Evolutionary conservation across 2,113 vertebrate species (phyloP).

Genomic region (Speoplatyrhinus poulsoni): DNA sequence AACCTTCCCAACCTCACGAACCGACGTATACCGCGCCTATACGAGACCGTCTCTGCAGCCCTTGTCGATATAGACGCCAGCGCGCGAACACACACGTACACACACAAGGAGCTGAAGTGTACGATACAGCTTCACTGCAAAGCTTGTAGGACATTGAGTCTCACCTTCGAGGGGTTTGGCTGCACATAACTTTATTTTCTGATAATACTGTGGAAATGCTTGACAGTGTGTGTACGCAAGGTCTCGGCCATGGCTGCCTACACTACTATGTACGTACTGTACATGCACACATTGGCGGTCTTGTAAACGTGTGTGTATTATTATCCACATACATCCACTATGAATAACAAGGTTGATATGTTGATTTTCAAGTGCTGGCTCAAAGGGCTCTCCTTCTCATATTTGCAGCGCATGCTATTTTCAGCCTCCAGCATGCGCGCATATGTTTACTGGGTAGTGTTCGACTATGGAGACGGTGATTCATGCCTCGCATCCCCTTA

Average conservation of each 20-base stretch:
- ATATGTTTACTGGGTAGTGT: conserved; percentile 51
- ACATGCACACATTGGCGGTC: background rate
- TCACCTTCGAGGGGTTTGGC: conserved; percentile 38
- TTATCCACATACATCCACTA: conserved; percentile 25
- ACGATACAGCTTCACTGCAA: conserved; percentile 58
- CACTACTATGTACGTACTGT: conserved; percentile 1
- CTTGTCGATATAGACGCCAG: conserved; percentile 51
- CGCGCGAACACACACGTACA: conserved; percentile 13
- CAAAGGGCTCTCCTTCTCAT: conserved; percentile 42
- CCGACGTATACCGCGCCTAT: too few relatives aligned
- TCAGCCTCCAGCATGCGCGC: conserved; percentile 51
- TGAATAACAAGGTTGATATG: conserved; percentile 47
- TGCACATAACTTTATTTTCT: conserved; percentile 55
- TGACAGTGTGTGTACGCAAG: too few relatives aligned
- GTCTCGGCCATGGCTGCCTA: conserved; percentile 23
- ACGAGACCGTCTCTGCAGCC: too few relatives aligned
- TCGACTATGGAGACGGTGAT: conserved; percentile 51
- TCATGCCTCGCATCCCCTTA: conserved; percentile 49
- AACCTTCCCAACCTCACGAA: background rate
- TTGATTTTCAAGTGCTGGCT: conserved; percentile 49
- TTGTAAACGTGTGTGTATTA: background rate
- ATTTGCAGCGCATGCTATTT: conserved; percentile 52
- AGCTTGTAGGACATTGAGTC: conserved; percentile 51
- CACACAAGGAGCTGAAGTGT: conserved; percentile 31
- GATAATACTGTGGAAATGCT: conserved; percentile 34